Base-by-base conservation (phyloP, 2,888 invertebrate species). In the Deroplatys truncata region DNA sequence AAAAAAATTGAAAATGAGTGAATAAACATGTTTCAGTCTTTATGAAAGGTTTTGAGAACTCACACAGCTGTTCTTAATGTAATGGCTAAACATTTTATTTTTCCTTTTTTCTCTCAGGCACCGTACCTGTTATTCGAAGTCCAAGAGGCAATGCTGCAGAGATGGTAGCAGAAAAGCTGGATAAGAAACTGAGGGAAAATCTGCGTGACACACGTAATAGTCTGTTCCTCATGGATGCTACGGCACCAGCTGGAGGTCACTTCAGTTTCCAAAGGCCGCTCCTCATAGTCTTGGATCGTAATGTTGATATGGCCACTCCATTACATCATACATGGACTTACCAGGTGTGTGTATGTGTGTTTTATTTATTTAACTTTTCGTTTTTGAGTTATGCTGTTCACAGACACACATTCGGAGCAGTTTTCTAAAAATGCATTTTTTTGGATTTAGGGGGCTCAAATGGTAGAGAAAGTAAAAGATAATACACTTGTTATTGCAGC, bases 241-340 rank as follows among this genome's bases (percentile, higher is more conserved):
- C 97, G 90, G 95, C 98, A 93, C 31, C 89, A 56, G 28, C 43
- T 83, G 85, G 88, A 15, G 85, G 28, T 1, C 84, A 85, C 28
- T 96, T 96, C 92, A 98, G 98, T 93, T 99, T 99, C 93, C 98
- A 99, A 92, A 95, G 99, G 86, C 99, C 99, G 0, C 95, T 99
- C 92, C 94, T 99, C 72, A 97, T 99, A 91, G 94, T 99, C 90
- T 94, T 99, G 89, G 99, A 99, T 93, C 95, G 99, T 90, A 98
- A 98, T 93, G 95, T 99, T 91, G 99, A 99, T 93, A 96, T 99
- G 96, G 99, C 99, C 2, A 99, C 99, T 84, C 99, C 99, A 35
- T 94, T 99, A 90, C 99, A 99, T 94, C 99, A 99, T 93, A 99
- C 99, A 0, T 99, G 99, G 99, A 99, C 99, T 0, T 99, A 99